Conservation (phyloP, 1,140 invertebrate species). For the Dufourea novaeangliae region DNA sequence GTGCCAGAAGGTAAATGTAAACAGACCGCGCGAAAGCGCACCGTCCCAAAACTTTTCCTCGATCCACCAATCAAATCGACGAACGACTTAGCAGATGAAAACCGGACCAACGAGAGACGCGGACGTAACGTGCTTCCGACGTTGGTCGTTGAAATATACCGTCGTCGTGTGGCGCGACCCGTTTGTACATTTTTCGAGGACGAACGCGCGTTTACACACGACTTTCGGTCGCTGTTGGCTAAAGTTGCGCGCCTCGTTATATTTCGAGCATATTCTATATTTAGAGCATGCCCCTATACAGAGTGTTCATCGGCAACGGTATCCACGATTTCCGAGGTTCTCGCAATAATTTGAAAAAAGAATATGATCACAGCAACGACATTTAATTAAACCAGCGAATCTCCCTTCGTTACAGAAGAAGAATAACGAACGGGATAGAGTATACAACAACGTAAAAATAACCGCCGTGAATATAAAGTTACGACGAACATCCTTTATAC, state of each 20-base stretch:
- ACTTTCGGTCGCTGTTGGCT: slow-evolving; percentile 40
- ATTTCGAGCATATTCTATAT: slow-evolving; percentile 79
- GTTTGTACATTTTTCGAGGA: slow-evolving; percentile 47
- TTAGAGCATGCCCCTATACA: slow-evolving; percentile 70
- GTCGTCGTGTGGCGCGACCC: slow-evolving; percentile 4
- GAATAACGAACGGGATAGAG: too few relatives aligned
- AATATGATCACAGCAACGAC: neutral
- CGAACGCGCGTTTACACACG: slow-evolving; percentile 22
- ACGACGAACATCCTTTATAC: slow-evolving; percentile 6
- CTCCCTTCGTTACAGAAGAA: too few relatives aligned
- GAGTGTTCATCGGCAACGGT: neutral
- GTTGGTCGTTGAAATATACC: neutral
- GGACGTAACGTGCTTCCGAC: slow-evolving; percentile 21
- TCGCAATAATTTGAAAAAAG: neutral
- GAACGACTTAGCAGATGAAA: neutral
- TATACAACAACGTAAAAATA: too few relatives aligned
- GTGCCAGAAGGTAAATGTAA: slow-evolving; percentile 6
- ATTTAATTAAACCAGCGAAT: too few relatives aligned
- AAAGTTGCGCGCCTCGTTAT: slow-evolving; percentile 74
- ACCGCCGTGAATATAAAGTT: too few relatives aligned
- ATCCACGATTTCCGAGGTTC: neutral
- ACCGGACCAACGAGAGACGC: neutral
- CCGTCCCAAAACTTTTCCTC: neutral
- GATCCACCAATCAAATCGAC: neutral
- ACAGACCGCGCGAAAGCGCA: neutral